phyloP scores from a whole-genome alignment of 2,888 invertebrate species.

The Sesia apiformis region DNA sequence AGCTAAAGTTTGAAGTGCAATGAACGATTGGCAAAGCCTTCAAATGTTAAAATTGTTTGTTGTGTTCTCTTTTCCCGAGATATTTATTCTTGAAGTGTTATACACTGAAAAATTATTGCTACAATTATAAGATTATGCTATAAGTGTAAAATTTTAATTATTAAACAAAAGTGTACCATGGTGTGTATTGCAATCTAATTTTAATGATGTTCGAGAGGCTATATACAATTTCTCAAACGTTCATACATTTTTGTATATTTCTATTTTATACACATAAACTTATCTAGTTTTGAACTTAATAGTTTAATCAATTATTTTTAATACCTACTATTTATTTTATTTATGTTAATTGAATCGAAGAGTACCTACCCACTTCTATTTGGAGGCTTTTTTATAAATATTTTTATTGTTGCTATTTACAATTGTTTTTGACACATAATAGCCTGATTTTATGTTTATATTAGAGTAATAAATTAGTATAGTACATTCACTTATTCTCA shows the following conservation, averaged over 20 bases:
- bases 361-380: background rate
- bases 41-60: conserved; percentile 43
- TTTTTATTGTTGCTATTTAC: conserved; percentile 65
- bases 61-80: conserved; percentile 44
- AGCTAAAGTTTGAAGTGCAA: conserved; percentile 50
- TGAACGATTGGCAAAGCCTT: conserved; percentile 64
- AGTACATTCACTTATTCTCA: too few species aligned
- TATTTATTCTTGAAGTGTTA: conserved; percentile 56
- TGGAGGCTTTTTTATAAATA: conserved; percentile 49
- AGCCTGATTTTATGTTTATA: conserved; percentile 35
- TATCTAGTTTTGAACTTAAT: background rate
- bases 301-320: background rate
- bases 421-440: conserved; percentile 54
- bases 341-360: background rate
- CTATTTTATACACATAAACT: conserved; percentile 18
- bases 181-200: too few species aligned
- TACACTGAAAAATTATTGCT: conserved; percentile 50
- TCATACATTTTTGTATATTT: conserved; percentile 23
- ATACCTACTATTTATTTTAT: background rate
- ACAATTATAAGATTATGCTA: conserved; percentile 33
- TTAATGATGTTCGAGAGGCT: conserved; percentile 34
- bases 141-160: background rate
- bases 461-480: too few species aligned
- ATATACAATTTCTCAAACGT: conserved; percentile 24
- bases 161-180: too few species aligned